Evolutionary conservation across 2,888 invertebrate species (phyloP).

Genomic region (Neocrepidodera transversa): DNA sequence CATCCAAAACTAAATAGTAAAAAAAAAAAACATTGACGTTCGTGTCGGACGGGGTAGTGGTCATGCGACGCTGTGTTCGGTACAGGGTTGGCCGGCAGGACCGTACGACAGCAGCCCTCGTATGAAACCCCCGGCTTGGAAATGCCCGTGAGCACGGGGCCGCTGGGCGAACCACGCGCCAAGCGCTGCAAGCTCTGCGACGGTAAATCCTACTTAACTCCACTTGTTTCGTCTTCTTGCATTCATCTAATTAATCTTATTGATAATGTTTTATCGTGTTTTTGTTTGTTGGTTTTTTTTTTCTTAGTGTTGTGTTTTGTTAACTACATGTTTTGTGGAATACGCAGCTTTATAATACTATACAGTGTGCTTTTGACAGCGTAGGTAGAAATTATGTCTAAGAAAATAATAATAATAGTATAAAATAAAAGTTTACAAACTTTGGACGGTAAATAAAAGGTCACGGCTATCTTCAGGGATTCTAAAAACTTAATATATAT

Average conservation of each 20-base stretch:
- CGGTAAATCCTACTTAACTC: conserved; percentile 64
- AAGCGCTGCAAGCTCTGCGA: conserved; percentile 93
- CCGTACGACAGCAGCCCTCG: conserved; percentile 36
- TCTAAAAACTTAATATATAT: too few relatives aligned
- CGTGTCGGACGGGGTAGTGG: conserved; percentile 11
- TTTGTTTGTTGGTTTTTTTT: conserved; percentile 2
- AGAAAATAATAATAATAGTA: too few relatives aligned
- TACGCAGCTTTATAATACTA: not conserved
- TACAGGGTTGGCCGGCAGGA: conserved; percentile 36
- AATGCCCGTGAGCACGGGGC: conserved; percentile 71
- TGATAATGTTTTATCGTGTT: not conserved
- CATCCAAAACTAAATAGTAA: not conserved
- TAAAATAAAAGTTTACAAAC: too few relatives aligned
- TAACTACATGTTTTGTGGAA: not conserved
- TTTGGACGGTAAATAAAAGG: too few relatives aligned
- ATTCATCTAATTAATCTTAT: too few relatives aligned
- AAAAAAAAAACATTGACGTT: conserved; percentile 18
- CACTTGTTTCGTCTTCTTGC: conserved; percentile 2
- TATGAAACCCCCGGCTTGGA: conserved; percentile 52
- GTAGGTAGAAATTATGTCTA: too few relatives aligned
- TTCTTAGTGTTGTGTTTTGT: not conserved
- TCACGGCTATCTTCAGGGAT: too few relatives aligned
- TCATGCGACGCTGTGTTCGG: conserved; percentile 19
- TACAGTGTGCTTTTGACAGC: too few relatives aligned
- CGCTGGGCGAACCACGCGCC: conserved; percentile 79